Base-by-base conservation (phyloP, 2,888 invertebrate species). In the Drosophila tripunctata region DNA sequence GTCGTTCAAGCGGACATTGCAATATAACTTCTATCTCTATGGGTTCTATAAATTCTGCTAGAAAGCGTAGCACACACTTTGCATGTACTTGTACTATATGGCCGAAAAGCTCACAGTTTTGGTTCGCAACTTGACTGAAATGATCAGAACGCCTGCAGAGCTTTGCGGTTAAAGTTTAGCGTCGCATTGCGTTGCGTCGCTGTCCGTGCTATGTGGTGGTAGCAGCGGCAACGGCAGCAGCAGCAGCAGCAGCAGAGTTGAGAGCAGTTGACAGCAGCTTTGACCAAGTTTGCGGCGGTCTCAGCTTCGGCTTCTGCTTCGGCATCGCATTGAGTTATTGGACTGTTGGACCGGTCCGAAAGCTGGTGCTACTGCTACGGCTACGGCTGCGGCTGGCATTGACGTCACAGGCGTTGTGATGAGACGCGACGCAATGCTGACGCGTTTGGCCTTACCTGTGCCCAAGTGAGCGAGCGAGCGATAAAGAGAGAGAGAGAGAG, bases 281-380 rank as follows among this genome's bases (percentile, higher is more conserved):
- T 75, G 60, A 30, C 55, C 52, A 75, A 69, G 45, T 51, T 51
- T 15, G 70, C 47, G 56, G 24, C 27, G 68, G 44, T 15, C 54
- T 50, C 48, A 43, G 67, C 47, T 48, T 41, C 33, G 54, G 41
- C 30, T 30, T 21, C 19, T 36, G 43, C 33, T 10, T 36, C 19
- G 14, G 14, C 30, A 22, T 33, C 24, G 15, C 6, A 65, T 66
- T 78, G 56, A 78, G 69, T 75, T 74, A 60, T 78, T 78, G 67
- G 63, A 83, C 70, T 82, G 61, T 69, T 66, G 67, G 81, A 81
- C 81, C 81, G 81, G 81, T 87, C 81, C 65, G 63, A 83, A 86
- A 83, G 80, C 86, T 80, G 63, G 24, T 48, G 54, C 40, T 45
- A 48, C 14, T 27, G 50, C n/a, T 41, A 52, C 69, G 75, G 72